These are phyloP conservation scores for Xanthostigma xanthostigma DNA, from an alignment of 2,888 invertebrate species.

Conservation along the genomic window DNA sequence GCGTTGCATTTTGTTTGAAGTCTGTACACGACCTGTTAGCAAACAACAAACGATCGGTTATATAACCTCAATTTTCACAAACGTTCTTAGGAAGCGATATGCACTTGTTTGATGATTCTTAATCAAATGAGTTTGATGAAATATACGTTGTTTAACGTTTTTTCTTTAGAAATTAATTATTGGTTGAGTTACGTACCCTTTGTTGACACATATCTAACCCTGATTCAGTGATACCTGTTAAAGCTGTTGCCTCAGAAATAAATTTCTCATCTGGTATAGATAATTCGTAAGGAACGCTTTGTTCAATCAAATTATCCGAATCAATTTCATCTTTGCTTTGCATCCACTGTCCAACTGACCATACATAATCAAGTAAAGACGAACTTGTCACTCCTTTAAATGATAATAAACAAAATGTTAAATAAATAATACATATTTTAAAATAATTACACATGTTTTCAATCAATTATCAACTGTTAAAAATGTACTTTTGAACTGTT, in stretches of 20 bases:
- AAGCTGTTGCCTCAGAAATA: slow-evolving; percentile 41
- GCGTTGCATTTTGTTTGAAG: slow-evolving; percentile 40
- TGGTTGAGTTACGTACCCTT: slow-evolving; percentile 25
- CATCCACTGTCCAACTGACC: not conserved
- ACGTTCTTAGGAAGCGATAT: too few species aligned
- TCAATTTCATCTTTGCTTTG: slow-evolving; percentile 10
- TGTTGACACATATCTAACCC: slow-evolving; percentile 48
- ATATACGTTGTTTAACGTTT: not conserved
- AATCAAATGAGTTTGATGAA: not conserved
- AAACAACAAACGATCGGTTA: slow-evolving; percentile 1
- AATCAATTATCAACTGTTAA: too few species aligned
- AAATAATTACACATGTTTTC: too few species aligned
- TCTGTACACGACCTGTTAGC: slow-evolving; percentile 39
- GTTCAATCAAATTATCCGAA: slow-evolving; percentile 16
- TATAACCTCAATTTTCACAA: too few species aligned
- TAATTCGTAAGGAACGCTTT: slow-evolving; percentile 36
- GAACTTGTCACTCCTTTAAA: not conserved
- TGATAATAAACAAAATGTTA: too few species aligned
- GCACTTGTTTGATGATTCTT: too few species aligned
- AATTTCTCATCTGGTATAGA: slow-evolving; percentile 42
- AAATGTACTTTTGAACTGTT: too few species aligned
- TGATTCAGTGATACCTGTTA: slow-evolving; percentile 36
- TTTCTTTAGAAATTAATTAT: not conserved
- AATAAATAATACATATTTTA: too few species aligned
- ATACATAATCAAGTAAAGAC: slow-evolving; percentile 1